A percentile compares a stretch with the other conserved stretches of the same genome.
These are phyloP conservation scores for Himalopsyche tibetana DNA, from an alignment of 2,888 invertebrate genomes.

Conservation along the genomic window DNA sequence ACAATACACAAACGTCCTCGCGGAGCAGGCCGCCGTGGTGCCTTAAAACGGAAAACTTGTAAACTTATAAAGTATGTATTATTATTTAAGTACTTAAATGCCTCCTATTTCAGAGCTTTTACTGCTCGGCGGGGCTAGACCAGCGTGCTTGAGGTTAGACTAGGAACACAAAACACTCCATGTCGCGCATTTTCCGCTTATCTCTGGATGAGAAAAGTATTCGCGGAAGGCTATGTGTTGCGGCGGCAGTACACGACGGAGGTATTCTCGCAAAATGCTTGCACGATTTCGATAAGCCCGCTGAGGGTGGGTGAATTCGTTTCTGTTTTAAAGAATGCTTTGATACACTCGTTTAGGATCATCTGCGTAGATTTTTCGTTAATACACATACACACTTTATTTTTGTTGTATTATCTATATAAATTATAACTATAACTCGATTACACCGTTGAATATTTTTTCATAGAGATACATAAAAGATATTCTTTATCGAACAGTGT, in stretches of 20 bases:
- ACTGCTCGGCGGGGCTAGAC: not conserved
- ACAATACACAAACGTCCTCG: constrained; percentile 29
- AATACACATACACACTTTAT: no score
- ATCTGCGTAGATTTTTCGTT: no score
- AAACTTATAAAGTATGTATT: constrained; percentile 63
- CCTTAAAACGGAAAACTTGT: constrained; percentile 55
- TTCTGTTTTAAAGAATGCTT: not conserved
- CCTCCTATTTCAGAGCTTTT: constrained; percentile 55
- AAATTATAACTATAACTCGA: no score
- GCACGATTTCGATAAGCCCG: constrained; percentile 7
- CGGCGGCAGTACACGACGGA: not conserved
- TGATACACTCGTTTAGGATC: not conserved
- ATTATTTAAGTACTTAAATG: constrained; percentile 63
- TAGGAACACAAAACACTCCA: constrained; percentile 49
- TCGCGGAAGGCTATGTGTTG: constrained; percentile 25
- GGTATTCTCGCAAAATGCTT: constrained; percentile 1
- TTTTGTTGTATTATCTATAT: no score
- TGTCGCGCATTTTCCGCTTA: constrained; percentile 47
- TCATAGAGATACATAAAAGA: no score
- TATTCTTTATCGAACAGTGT: no score
- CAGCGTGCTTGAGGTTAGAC: constrained; percentile 44
- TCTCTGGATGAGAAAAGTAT: constrained; percentile 41
- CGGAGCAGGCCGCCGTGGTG: not conserved
- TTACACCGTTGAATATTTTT: no score
- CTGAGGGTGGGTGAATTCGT: not conserved